Percentiles rank a stretch among this genome's conserved stretches.
Evolutionary conservation across 2,888 invertebrate genomes (phyloP).

Genomic region (Hydriomena furcata): DNA sequence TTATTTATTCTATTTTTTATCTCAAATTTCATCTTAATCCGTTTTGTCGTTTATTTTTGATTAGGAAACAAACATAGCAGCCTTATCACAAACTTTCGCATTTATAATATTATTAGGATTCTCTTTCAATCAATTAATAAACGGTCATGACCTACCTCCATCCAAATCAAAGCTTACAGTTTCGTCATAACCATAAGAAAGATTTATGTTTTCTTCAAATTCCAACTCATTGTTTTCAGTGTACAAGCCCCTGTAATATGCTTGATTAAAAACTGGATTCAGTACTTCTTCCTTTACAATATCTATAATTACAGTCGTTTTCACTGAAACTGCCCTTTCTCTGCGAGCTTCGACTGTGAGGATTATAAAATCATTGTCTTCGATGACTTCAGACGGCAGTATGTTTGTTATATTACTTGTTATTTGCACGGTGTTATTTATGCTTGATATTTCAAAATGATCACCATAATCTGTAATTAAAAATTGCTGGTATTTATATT

Average conservation of each 20-base stretch:
- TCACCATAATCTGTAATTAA: slow-evolving; percentile 48
- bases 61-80: too few species aligned
- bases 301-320: slow-evolving; percentile 51
- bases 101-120: too few species aligned
- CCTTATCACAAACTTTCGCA: too few species aligned
- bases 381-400: slow-evolving; percentile 42
- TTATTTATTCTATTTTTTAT: too few species aligned
- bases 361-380: slow-evolving; percentile 49
- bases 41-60: too few species aligned
- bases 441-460: slow-evolving; percentile 42
- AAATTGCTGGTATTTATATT: too few species aligned
- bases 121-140: background rate
- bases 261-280: slow-evolving; percentile 46
- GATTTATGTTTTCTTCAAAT: slow-evolving; percentile 44
- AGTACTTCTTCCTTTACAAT: slow-evolving; percentile 41
- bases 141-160: slow-evolving; percentile 45
- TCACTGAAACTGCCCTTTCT: slow-evolving; percentile 51
- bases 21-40: too few species aligned
- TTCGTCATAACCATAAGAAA: slow-evolving; percentile 50
- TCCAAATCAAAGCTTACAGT: slow-evolving; percentile 48
- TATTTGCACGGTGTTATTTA: slow-evolving; percentile 43
- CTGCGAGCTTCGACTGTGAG: slow-evolving; percentile 58
- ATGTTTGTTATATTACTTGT: slow-evolving; percentile 26
- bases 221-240: slow-evolving; percentile 40
- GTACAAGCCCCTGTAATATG: slow-evolving; percentile 53